Percentiles rank a stretch among this genome's conserved stretches.
phyloP scores from a whole-genome alignment of 2,888 invertebrate genomes.

The Nomada ferruginata region DNA sequence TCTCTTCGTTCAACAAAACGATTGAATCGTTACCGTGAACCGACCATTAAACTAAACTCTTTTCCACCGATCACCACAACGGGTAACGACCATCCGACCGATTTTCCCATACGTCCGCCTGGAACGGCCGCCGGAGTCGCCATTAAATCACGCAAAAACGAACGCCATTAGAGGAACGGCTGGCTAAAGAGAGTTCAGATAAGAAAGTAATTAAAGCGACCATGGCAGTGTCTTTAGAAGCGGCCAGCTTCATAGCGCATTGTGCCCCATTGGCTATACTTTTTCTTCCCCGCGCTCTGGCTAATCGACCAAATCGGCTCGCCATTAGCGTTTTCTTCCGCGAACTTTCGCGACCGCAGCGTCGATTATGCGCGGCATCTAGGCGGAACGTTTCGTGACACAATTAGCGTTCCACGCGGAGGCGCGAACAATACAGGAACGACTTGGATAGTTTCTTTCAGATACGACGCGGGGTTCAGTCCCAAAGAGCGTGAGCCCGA shows the following conservation, averaged over 20 bases:
- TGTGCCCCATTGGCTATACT: slow-evolving; percentile 47
- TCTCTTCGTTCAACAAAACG: slow-evolving; percentile 8
- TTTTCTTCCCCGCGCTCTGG: slow-evolving; percentile 11
- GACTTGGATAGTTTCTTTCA: slow-evolving; percentile 39
- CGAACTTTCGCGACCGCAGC: slow-evolving; percentile 35
- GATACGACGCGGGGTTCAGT: slow-evolving; percentile 4
- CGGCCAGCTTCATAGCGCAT: slow-evolving; percentile 56
- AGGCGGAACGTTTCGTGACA: slow-evolving; percentile 46
- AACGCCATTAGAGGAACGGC: slow-evolving; percentile 58
- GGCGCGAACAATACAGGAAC: slow-evolving; percentile 55
- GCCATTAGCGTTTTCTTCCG: slow-evolving; percentile 55
- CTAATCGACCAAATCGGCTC: slow-evolving; percentile 55
- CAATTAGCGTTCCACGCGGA: slow-evolving; percentile 68
- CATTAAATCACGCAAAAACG: slow-evolving; percentile 61
- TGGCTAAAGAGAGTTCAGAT: slow-evolving; percentile 52
- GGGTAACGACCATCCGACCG: slow-evolving; percentile 43
- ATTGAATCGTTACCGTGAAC: slow-evolving; percentile 28
- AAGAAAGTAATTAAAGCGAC: slow-evolving; percentile 60
- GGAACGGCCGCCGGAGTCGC: slow-evolving; percentile 41
- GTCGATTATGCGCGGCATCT: slow-evolving; percentile 52
- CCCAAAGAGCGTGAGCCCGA: slow-evolving; percentile 42
- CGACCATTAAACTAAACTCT: slow-evolving; percentile 14
- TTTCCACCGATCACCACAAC: slow-evolving; percentile 11
- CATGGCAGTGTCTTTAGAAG: slow-evolving; percentile 50
- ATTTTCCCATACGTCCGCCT: slow-evolving; percentile 49